Percentiles rank a stretch among this genome's conserved stretches.
Evolutionary conservation across 1,140 invertebrate species (phyloP).

Genomic region (Pachyrhynchus sulphureomaculatus): DNA sequence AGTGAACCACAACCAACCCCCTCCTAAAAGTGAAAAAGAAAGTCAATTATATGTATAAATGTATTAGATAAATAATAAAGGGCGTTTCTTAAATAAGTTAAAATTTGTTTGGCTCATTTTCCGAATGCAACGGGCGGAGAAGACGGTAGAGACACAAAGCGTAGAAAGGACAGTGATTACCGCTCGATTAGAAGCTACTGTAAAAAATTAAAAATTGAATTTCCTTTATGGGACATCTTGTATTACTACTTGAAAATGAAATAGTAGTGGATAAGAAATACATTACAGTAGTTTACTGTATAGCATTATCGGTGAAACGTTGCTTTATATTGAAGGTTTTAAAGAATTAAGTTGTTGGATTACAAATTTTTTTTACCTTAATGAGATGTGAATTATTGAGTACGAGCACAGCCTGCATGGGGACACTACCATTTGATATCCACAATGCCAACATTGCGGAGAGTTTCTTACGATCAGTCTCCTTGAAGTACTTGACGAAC

Average conservation of each 20-base stretch:
- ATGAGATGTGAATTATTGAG: constrained; percentile 89
- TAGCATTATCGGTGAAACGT: background rate
- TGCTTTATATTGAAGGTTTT: background rate
- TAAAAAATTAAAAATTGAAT: too few species aligned
- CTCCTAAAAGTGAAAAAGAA: constrained; percentile 59
- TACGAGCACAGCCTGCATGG: constrained; percentile 79
- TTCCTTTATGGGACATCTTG: too few species aligned
- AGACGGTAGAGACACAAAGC: too few species aligned
- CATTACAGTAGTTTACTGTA: too few species aligned
- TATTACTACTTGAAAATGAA: too few species aligned
- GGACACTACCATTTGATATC: constrained; percentile 85
- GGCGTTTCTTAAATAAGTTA: too few species aligned
- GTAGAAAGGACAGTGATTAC: too few species aligned
- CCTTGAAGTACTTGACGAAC: constrained; percentile 92
- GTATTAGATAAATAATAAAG: too few species aligned
- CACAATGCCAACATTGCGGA: constrained; percentile 92
- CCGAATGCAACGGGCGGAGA: background rate
- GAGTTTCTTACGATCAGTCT: constrained; percentile 85
- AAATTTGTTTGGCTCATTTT: too few species aligned
- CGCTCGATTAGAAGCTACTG: too few species aligned
- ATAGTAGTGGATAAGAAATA: too few species aligned
- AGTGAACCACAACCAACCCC: constrained; percentile 73
- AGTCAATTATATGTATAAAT: background rate
- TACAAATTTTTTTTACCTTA: constrained; percentile 62
- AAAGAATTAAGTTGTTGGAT: background rate